These are phyloP conservation scores for Heteractis magnifica DNA, from an alignment of 92 coral and sea anemone genomes.

Conservation along the genomic window DNA sequence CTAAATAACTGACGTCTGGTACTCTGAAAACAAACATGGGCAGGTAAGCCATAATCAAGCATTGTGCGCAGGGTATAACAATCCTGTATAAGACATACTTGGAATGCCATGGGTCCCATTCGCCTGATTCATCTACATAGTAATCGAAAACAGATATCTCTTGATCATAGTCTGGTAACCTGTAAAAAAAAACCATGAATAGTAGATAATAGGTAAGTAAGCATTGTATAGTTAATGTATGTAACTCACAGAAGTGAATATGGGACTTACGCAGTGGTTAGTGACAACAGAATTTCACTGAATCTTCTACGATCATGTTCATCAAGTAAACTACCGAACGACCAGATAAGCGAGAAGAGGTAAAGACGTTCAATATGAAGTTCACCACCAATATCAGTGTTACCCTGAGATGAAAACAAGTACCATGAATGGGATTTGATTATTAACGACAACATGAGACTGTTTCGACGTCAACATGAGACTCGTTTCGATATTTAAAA, in stretches of 20 bases:
- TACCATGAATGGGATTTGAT: too few relatives aligned
- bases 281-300: constrained; percentile 78
- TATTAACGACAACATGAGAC: too few relatives aligned
- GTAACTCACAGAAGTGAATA: neutral
- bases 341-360: constrained; percentile 94
- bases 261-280: constrained; percentile 78
- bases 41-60: neutral
- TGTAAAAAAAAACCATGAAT: constrained; percentile 19
- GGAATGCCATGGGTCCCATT: constrained; percentile 99
- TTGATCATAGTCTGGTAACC: constrained; percentile 96
- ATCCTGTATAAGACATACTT: constrained; percentile 45
- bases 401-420: constrained; percentile 46
- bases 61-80: too few relatives aligned
- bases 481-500: too few relatives aligned
- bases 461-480: too few relatives aligned
- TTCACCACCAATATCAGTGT: constrained; percentile 93
- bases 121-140: constrained; percentile 98
- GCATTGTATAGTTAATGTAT: neutral
- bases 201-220: neutral
- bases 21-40: constrained; percentile 49
- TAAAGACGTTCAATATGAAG: constrained; percentile 91
- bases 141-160: constrained; percentile 98
- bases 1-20: constrained; percentile 96
- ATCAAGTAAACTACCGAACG: constrained; percentile 84
- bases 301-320: constrained; percentile 80